Conservation (phyloP, 1,140 invertebrate genomes). For the Ips nitidus region DNA sequence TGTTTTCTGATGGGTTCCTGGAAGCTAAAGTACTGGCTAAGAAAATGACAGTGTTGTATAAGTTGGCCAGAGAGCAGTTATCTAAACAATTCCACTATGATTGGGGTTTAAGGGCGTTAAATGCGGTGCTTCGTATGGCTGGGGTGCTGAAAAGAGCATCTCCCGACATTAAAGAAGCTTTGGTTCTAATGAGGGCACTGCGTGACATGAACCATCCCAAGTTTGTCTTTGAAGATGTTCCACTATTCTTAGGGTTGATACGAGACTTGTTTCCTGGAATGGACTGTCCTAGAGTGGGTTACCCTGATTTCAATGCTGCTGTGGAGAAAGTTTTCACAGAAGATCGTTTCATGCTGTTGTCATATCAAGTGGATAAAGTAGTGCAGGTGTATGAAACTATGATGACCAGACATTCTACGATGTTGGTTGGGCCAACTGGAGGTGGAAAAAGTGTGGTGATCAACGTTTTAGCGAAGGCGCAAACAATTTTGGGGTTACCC, state of each 20-base stretch:
- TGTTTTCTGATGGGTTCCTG: conserved; percentile 89
- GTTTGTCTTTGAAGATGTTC: conserved; percentile 88
- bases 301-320: conserved; percentile 81
- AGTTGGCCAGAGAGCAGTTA: conserved; percentile 79
- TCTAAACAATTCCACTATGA: conserved; percentile 94
- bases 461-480: conserved; percentile 77
- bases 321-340: conserved; percentile 67
- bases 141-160: conserved; percentile 79
- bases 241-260: conserved; percentile 84
- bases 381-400: conserved; percentile 91
- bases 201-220: conserved; percentile 92
- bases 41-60: conserved; percentile 90
- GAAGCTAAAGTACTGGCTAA: conserved; percentile 85
- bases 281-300: conserved; percentile 80
- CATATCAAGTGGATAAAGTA: conserved; percentile 71
- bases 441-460: conserved; percentile 88
- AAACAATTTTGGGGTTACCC: conserved; percentile 69
- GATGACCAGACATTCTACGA: conserved; percentile 89
- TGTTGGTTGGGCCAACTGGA: conserved; percentile 89
- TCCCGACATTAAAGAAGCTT: conserved; percentile 74
- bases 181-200: conserved; percentile 85
- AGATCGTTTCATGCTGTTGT: conserved; percentile 71
- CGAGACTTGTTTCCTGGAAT: conserved; percentile 86
- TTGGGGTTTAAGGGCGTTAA: conserved; percentile 87
- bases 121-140: conserved; percentile 86